phyloP scores from a whole-genome alignment of 2,888 invertebrate species.

The Diadromus collaris region DNA sequence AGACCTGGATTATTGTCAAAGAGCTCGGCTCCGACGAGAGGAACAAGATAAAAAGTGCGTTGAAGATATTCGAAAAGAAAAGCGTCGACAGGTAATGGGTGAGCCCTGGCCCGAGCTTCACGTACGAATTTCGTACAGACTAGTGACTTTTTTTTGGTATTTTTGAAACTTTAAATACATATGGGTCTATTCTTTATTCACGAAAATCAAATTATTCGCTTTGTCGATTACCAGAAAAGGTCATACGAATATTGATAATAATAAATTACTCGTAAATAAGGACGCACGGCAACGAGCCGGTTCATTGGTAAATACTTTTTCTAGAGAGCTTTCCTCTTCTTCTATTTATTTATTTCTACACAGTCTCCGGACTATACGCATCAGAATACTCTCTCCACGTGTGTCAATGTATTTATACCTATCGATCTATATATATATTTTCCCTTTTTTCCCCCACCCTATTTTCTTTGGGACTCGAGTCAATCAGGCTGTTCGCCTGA shows the following conservation, averaged over 20 bases:
- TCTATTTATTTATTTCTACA: background rate
- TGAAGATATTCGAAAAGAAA: constrained; percentile 15
- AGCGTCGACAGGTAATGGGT: constrained; percentile 21
- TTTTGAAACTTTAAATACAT: background rate
- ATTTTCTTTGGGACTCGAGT: constrained; percentile 41
- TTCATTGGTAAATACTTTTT: background rate
- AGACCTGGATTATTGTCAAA: constrained; percentile 35
- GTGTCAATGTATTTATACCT: constrained; percentile 16
- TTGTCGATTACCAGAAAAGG: too few species aligned
- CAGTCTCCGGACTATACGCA: constrained; percentile 17
- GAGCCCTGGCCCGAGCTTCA: background rate
- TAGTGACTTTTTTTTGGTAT: background rate
- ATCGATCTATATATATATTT: constrained; percentile 18
- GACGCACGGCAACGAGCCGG: background rate
- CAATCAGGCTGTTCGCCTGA: constrained; percentile 45
- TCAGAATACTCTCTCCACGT: constrained; percentile 5
- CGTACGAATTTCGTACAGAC: background rate
- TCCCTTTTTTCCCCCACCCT: constrained; percentile 2
- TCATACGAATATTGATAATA: too few species aligned
- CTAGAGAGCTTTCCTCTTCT: background rate
- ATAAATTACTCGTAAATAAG: too few species aligned
- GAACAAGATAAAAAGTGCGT: constrained; percentile 18
- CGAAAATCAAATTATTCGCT: too few species aligned
- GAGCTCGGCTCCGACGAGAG: constrained; percentile 21
- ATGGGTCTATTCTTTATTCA: background rate